Base-by-base conservation (phyloP, 1,140 invertebrate genomes). In the Saccostrea glomerata region DNA sequence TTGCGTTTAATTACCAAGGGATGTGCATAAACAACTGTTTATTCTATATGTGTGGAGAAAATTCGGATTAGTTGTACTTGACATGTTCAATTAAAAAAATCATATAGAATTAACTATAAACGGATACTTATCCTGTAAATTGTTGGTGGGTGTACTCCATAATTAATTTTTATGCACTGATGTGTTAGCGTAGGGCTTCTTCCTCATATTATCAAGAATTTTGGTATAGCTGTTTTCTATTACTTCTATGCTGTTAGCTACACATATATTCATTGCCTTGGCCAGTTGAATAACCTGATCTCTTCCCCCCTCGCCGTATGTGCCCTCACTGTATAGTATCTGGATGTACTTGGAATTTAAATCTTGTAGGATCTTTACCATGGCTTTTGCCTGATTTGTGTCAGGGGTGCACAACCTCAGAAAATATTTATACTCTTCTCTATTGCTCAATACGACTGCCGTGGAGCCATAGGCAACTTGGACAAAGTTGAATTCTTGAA, bases 391-490 rank as follows among this genome's bases (percentile, higher is more conserved):
- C 82, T 91, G 91, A 54, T 88, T 84, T 15, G 63, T 54, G 30
- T 90, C 91, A n/a, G 89, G 85, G 15, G 88, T 89, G 25, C 56
- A 84, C 17, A 89, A 73, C 11, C 91, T 77, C 58, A 90, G 66
- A 77, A 91, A 91, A 70, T 90, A 91, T 30, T 89, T 89, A 86
- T 88, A 87, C 23, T 25, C 25, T 0, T 55, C 23, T 60, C 89
- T 83, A 36, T 91, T 82, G 77, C 91, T 91, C 6, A 91, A 70
- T 36, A 85, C 40, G 2, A 88, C 82, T 23, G 86, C 89, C 23
- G 91, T 91, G 11, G 89, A 88, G 3, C 77, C 90, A 87, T 90
- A 91, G 11, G 83, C 83, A 15, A 91, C 84, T 82, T 90, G 89
- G 9, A 86, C 82, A 60, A 82, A 30, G n/a, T 85, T 55, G 2